A percentile compares a stretch with the other conserved stretches of the same genome.
These are phyloP conservation scores for Mus musculus DNA, from an alignment of 2,113 vertebrate genomes.

Conservation along the genomic window GRCm39 chr4:22324001-22324500, in stretches of 20 bases:
- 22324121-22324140: background rate
- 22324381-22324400: too few species aligned
- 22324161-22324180: background rate
- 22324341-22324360: too few species aligned
- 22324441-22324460: too few species aligned
- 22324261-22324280: background rate
- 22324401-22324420: too few species aligned
- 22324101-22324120: background rate
- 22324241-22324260: background rate
- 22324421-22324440: too few species aligned
- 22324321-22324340: background rate
- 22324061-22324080: background rate
- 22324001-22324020: background rate
- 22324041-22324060: background rate
- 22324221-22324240: background rate
- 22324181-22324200: too few species aligned
- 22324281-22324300: background rate
- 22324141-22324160: background rate
- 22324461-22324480: too few species aligned
- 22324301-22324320: background rate
- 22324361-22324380: too few species aligned
- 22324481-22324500: too few species aligned
- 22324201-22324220: too few species aligned
- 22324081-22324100: background rate
- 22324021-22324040: background rate